Evolutionary conservation across 2,888 invertebrate genomes (phyloP), one percentile per base, ranked within the genome.

Genomic region (Conus canariensis): DNA sequence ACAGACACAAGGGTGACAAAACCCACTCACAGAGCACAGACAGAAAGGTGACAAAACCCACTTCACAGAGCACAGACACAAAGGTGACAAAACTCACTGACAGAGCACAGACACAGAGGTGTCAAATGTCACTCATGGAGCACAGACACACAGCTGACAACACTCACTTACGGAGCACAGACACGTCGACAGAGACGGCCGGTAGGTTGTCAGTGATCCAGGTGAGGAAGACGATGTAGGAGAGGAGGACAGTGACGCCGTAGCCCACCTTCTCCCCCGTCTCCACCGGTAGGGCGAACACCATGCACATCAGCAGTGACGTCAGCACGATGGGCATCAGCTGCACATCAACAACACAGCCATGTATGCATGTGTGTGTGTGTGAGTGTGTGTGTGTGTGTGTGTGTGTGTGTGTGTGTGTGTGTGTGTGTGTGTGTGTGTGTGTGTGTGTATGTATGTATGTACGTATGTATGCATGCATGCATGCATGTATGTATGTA

Each of bases 261-360:
- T 91, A 92, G 22, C 91, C 88, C 64, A 92, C 88, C 85, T 91
- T 92, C 91, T 92, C 92, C 16, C 92, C 92, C 5, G 92, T 88
- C 25, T 92, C 92, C 5, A 87, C 85, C 22, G 92, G 92, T 16
- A 92, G 87, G 25, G 91, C 87, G 83, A 92, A 92, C 19, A 90
- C 91, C 16, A 91, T 59, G 25, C 89, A 77, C 60, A 90, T 90
- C 90, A 92, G 87, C 25, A 91, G 60, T 19, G 92, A 92, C 45
- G 90, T 92, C 77, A 92, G 90, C 56, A 92, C 89, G 45, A 92
- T 87, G 12, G 92, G 92, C 22, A 92, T 88, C 22, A 92, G 77
- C 85, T 85, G 85, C 30, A 30, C 30, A 2, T 30, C 30, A 14
- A 64, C 64, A 14, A 64, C 64, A 30, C 30, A 30, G 30, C 30